phyloP scores from a whole-genome alignment of 2,797 vertebrate genomes.

The Spheniscus humboldti region DNA sequence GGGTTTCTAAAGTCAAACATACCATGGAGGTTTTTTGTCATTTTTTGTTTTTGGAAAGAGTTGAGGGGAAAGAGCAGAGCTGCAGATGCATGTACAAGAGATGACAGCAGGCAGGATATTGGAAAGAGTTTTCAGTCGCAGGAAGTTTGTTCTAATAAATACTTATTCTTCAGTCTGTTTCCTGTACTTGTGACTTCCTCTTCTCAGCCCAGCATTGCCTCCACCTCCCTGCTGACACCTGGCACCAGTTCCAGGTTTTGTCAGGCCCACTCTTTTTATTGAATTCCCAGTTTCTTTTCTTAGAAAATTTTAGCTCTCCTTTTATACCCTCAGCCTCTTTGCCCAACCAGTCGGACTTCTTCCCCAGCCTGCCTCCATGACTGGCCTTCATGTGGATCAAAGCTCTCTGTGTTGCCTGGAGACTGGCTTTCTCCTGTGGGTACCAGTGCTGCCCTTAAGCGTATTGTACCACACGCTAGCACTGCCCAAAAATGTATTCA shows the following conservation, averaged over 20 bases:
- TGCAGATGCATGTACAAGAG: not conserved
- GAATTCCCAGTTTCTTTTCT: not conserved
- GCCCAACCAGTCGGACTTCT: not conserved
- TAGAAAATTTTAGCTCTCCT: not conserved
- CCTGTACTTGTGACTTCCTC: not conserved
- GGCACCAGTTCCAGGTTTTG: not conserved
- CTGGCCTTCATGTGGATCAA: not conserved
- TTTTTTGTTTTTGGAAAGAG: not conserved
- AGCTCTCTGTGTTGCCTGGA: not conserved
- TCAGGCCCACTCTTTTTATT: not conserved
- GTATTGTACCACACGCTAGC: accelerated
- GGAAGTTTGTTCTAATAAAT: not conserved
- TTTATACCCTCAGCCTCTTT: not conserved
- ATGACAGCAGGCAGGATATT: not conserved
- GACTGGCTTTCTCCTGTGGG: not conserved
- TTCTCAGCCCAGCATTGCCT: not conserved
- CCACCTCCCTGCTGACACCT: not conserved
- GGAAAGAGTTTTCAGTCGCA: not conserved
- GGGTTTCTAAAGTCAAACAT: not conserved
- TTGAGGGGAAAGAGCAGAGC: not conserved
- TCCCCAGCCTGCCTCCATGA: accelerated
- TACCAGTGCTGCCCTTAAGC: not conserved
- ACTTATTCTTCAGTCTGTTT: not conserved
- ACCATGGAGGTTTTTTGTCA: accelerated
- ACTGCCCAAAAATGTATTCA: not conserved